Percentiles rank a stretch among this genome's conserved stretches.
phyloP scores from a whole-genome alignment of 2,113 vertebrate species.

The Elephantulus edwardii region DNA sequence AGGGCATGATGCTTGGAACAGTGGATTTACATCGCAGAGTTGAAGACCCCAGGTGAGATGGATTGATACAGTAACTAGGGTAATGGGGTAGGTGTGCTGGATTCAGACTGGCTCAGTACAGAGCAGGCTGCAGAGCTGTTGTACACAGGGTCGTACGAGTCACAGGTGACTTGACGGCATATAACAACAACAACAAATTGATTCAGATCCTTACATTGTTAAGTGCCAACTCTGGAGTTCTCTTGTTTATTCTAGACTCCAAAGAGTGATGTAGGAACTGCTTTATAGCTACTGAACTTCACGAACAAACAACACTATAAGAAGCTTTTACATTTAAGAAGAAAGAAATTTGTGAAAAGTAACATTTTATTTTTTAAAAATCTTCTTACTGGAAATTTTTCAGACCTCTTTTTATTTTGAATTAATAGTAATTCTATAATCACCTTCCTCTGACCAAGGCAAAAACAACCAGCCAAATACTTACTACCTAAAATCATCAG shows the following conservation, averaged over 20 bases:
- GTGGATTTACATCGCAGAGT: no score
- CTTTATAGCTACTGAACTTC: not conserved
- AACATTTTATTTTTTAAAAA: not conserved
- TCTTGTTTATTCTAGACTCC: not conserved
- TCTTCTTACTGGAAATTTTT: not conserved
- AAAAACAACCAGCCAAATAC: not conserved
- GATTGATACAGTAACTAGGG: no score
- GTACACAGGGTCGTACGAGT: no score
- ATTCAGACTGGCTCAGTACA: no score
- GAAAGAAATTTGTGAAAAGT: not conserved
- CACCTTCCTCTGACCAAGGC: not conserved
- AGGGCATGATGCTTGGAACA: no score
- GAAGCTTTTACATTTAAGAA: not conserved
- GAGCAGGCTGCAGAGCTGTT: no score
- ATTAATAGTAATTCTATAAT: not conserved
- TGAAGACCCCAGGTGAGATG: no score
- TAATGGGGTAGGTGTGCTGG: no score
- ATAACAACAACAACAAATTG: no score
- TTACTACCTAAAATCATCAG: conserved; percentile 64
- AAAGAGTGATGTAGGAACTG: not conserved
- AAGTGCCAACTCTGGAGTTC: not conserved
- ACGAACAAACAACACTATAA: not conserved
- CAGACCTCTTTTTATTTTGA: not conserved
- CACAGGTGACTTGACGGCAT: no score
- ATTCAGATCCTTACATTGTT: not conserved